Conservation (phyloP, 2,888 invertebrate species). For the Branchellion lobata region DNA sequence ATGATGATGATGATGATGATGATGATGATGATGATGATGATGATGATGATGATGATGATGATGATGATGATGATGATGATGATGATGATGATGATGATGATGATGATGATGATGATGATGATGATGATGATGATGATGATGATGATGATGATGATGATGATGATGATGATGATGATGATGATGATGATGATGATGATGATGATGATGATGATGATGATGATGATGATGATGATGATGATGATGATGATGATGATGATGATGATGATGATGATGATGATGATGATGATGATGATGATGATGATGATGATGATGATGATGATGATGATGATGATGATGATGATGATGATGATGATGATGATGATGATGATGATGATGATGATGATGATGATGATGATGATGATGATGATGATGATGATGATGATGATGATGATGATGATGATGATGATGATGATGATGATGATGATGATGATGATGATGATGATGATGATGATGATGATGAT, state of each 20-base stretch:
- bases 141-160: constrained; percentile 18
- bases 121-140: constrained; percentile 44
- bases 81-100: constrained; percentile 40
- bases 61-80: constrained; percentile 46
- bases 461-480: constrained; percentile 14
- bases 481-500: constrained; percentile 14
- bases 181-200: background rate
- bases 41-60: constrained; percentile 33
- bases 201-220: constrained; percentile 20
- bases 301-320: constrained; percentile 11
- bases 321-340: constrained; percentile 18
- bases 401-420: background rate
- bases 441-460: constrained; percentile 2
- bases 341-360: constrained; percentile 8
- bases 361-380: constrained; percentile 18
- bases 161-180: constrained; percentile 7
- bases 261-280: background rate
- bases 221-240: constrained; percentile 39
- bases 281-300: constrained; percentile 11
- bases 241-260: constrained; percentile 9
- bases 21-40: constrained; percentile 30
- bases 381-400: background rate
- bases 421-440: background rate
- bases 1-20: constrained; percentile 25
- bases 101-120: constrained; percentile 43